Conservation (phyloP, 2,888 invertebrate species). For the Andricus quercusramuli region DNA sequence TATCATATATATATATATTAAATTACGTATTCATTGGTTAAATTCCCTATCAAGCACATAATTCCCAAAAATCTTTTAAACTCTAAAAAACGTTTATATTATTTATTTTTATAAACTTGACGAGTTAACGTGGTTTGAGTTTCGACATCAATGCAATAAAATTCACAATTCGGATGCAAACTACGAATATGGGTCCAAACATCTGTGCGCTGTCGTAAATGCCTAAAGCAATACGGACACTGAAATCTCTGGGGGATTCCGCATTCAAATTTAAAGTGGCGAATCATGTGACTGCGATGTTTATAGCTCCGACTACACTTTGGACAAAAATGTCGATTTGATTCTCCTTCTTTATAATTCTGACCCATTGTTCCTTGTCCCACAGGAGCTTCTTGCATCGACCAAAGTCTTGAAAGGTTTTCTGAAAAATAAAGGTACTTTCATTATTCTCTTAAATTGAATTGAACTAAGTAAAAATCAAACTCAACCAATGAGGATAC, state of each 20-base stretch:
- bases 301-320: constrained; percentile 82
- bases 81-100: background rate
- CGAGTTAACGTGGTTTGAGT: constrained; percentile 67
- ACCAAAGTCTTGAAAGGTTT: background rate
- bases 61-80: background rate
- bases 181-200: constrained; percentile 75
- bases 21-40: background rate
- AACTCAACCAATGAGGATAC: background rate
- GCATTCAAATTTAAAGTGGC: constrained; percentile 80
- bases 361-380: too few relatives aligned
- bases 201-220: constrained; percentile 72
- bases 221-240: constrained; percentile 75
- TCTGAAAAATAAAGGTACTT: background rate
- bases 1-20: background rate
- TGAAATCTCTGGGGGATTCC: constrained; percentile 74
- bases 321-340: constrained; percentile 77
- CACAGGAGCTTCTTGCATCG: background rate
- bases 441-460: background rate
- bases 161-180: constrained; percentile 68
- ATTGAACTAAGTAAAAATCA: background rate
- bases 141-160: constrained; percentile 72
- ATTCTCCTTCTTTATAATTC: background rate
- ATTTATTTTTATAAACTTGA: constrained; percentile 60
- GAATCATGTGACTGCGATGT: constrained; percentile 82
- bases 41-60: background rate